Evolutionary conservation across 64 coral and sea anemone genomes (phyloP).

Genomic region (Actinia equina): DNA sequence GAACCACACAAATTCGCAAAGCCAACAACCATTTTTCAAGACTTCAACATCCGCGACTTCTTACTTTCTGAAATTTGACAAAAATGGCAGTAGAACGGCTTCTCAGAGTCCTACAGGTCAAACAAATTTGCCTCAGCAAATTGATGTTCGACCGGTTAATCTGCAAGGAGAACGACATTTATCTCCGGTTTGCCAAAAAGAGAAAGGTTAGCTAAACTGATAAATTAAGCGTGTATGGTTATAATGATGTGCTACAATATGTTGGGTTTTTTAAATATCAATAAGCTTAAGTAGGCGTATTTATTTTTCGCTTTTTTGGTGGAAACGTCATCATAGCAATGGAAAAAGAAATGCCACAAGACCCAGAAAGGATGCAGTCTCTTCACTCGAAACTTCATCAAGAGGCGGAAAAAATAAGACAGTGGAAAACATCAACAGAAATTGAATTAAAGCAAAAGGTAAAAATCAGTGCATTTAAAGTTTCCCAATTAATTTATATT

Average conservation of each 20-base stretch:
- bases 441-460: constrained; percentile 97
- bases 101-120: constrained; percentile 43
- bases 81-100: constrained; percentile 26
- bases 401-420: constrained; percentile 98
- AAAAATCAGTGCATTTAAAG: not conserved
- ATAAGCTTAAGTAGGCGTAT: not conserved
- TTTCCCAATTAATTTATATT: not conserved
- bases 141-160: constrained; percentile 61
- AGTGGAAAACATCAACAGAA: constrained; percentile 97
- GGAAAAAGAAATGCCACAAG: constrained; percentile 75
- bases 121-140: constrained; percentile 49
- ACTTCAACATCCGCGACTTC: constrained; percentile 58
- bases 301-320: not conserved
- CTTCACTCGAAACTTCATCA: constrained; percentile 90
- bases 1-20: constrained; percentile 67
- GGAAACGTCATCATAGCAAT: not conserved
- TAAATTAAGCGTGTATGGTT: too few relatives aligned
- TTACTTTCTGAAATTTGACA: constrained; percentile 70
- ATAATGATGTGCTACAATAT: too few relatives aligned
- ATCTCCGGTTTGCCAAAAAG: constrained; percentile 64
- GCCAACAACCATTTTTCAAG: constrained; percentile 97
- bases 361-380: constrained; percentile 81
- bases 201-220: constrained; percentile 53
- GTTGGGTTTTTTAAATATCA: not conserved
- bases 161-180: constrained; percentile 53